Evolutionary conservation across 1,140 invertebrate species (phyloP), one percentile per base, ranked within the genome.

Genomic region (Lysiphlebus fabarum): DNA sequence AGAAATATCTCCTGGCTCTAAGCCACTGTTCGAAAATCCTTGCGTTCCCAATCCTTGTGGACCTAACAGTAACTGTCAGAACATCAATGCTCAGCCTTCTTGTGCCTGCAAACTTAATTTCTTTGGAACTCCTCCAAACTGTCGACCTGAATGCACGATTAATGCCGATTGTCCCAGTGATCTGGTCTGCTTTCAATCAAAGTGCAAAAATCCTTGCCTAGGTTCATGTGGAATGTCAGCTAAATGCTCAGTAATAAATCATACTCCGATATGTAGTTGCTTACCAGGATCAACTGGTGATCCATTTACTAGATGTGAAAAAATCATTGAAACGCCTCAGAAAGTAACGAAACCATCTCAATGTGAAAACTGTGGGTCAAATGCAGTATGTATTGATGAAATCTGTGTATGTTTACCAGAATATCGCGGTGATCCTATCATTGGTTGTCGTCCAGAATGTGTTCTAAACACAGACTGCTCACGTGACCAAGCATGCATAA

Each of bases 391-490:
- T 58, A 71, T 73, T 38, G 80, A 87, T 53, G 81, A 85, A 14
- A 69, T 81, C n/a, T 89, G 87, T 62, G 77, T 75, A n/a, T 88
- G 87, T 66, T 64, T 85, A 61, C 78, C 82, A 6, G 84, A 86
- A 65, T 88, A 86, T 67, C 79, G 80, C 60, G 87, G 87, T 8
- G 83, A 88, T 70, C 86, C 87, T 11, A 85, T 86, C 54, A 68
- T 70, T 37, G 79, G 75, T n/a, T 84, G 84, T 69, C 72, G 82
- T 62, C 87, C 87, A 33, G 86, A 89, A 77, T 90, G 88, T 66
- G 84, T 88, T 2, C 74, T 87, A 5, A 90, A 88, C 72, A 84
- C 83, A 8, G 88, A 90, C 68, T 92, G 90, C 76, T 74, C 86
- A 10, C 82, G 82, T 63, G 80, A 87, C 69, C 85, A 84, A 69